Conservation (phyloP, 2,113 vertebrate species). For the Pelusios castaneus region DNA sequence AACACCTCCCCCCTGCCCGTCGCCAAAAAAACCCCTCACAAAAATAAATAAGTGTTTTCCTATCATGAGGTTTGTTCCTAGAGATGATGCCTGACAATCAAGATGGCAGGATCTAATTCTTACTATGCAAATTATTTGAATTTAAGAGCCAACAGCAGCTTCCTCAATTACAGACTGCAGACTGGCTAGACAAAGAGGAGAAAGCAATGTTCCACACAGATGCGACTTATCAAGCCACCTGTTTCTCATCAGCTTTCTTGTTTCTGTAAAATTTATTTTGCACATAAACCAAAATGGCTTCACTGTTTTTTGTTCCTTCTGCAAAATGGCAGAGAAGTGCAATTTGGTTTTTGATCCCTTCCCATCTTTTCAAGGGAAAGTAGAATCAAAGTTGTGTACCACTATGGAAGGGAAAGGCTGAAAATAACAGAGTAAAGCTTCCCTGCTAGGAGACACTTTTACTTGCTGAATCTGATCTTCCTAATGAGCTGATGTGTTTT, state of each 20-base stretch:
- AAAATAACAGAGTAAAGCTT: neutral
- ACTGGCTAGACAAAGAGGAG: neutral
- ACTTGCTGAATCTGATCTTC: neutral
- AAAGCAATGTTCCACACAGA: neutral
- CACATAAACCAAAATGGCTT: neutral
- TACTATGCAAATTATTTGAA: neutral
- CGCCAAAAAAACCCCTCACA: neutral
- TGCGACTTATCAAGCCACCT: neutral
- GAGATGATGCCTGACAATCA: neutral
- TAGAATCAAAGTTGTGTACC: neutral
- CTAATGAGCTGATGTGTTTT: neutral
- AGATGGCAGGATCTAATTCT: conserved; percentile 5
- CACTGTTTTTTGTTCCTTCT: neutral
- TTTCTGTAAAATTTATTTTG: neutral
- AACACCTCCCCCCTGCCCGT: too few relatives aligned
- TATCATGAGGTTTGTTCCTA: neutral
- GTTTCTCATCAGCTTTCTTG: neutral
- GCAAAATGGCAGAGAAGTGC: neutral
- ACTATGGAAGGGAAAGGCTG: neutral
- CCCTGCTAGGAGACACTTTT: neutral
- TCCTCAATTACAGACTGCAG: neutral
- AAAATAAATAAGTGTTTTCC: neutral
- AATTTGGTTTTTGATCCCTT: neutral
- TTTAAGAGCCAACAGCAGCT: neutral
- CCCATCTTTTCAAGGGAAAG: neutral